These are phyloP conservation scores for Zaprionus taronus DNA, from an alignment of 1,140 invertebrate species.

Conservation along the genomic window DNA sequence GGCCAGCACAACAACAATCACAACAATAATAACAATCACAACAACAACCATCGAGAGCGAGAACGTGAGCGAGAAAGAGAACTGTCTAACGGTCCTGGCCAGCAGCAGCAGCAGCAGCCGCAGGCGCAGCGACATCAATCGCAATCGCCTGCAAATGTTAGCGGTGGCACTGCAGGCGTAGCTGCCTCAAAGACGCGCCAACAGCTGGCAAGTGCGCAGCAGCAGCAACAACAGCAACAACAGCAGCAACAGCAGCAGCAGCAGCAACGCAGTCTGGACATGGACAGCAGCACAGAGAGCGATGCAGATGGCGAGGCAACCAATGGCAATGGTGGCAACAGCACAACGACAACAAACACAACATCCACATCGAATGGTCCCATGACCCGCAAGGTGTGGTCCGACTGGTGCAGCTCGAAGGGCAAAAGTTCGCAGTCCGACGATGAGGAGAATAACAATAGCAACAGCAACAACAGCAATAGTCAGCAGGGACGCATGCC, in stretches of 20 bases:
- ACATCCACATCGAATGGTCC: slow-evolving; percentile 67
- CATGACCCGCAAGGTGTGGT: slow-evolving; percentile 91
- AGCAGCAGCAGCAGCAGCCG: slow-evolving; percentile 11
- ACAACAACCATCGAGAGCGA: slow-evolving; percentile 42
- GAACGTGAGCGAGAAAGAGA: slow-evolving; percentile 47
- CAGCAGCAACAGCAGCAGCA: slow-evolving; percentile 60
- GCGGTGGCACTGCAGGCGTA: slow-evolving; percentile 26
- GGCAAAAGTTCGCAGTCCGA: slow-evolving; percentile 86
- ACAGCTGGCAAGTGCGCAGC: slow-evolving; percentile 44
- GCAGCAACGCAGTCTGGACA: slow-evolving; percentile 69
- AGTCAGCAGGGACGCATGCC: slow-evolving; percentile 53
- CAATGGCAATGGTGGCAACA: slow-evolving; percentile 80
- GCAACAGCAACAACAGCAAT: slow-evolving; percentile 68
- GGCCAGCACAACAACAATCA: slow-evolving; percentile 66
- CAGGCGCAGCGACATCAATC: slow-evolving; percentile 55
- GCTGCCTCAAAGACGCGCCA: slow-evolving; percentile 63
- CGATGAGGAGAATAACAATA: slow-evolving; percentile 85
- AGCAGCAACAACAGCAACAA: slow-evolving; percentile 52
- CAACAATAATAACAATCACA: slow-evolving; percentile 58
- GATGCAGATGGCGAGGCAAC: slow-evolving; percentile 85
- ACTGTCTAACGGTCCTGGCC: slow-evolving; percentile 28
- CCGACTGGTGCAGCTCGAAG: slow-evolving; percentile 88
- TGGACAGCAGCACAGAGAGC: slow-evolving; percentile 84
- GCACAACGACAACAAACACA: slow-evolving; percentile 87
- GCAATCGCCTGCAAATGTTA: slow-evolving; percentile 70